Evolutionary conservation across 30 jellyfish, hydroid and myxozoan species (phyloP), one percentile per base, ranked within the genome.

Genomic region (Aurelia sp.): DNA sequence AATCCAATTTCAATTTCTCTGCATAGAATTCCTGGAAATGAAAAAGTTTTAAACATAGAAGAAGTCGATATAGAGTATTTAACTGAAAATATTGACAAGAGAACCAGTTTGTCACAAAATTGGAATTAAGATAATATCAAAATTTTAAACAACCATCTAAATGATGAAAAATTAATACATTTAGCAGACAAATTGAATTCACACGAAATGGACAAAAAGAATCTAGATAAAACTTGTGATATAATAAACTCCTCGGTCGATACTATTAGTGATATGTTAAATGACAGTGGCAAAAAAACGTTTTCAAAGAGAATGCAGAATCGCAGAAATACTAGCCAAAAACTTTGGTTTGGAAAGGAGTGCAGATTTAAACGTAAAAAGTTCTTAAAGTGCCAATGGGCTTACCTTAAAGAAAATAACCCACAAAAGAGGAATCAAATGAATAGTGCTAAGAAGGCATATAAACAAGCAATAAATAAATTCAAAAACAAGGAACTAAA

Each of bases 111-210:
- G 13, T 70, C 40, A 13, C 81, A 48, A 48, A 48, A 40, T 15
- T 74, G 85, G 72, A 74, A 74, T 74, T 80, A 74, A 31, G 85
- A 48, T 74, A 24, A 16, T 55, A 74, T 74, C 20, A n/a, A 74
- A 74, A 47, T 27, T 33, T 73, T 73, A 1, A 73, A 4, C 50
- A 73, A 8, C 50, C 17, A 31, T 48, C 3, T 44, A 31, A 13
- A 73, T 20, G 68, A 8, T 2, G 48, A 35, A 35, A 73, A 73
- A 31, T 73, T 21, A 15, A 47, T 15, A 17, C 48, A 44, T 31
- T 13, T 48, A 6, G 22, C 27, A 13, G 18, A 30, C 16, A 53
- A 16, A 48, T 12, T 73, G 31, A 53, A 48, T 12, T 40, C 15
- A 19, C 60, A 15, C 48, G 48, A 73, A 44, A 17, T 73, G 11